Evolutionary conservation across 2,888 invertebrate species (phyloP), one percentile per base, ranked within the genome.

Genomic region (Latheticus oryzae): DNA sequence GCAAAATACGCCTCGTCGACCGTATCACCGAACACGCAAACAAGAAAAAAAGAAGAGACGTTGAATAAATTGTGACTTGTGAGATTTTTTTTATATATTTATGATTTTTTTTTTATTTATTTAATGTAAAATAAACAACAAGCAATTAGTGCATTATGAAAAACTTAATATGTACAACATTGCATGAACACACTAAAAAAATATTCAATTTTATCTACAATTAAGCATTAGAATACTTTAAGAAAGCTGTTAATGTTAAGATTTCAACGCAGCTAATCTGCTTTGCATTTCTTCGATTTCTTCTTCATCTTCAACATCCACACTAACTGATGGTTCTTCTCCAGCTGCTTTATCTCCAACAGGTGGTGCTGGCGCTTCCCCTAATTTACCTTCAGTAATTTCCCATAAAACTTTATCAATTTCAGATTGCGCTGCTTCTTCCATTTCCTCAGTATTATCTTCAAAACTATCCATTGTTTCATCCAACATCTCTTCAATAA

Each of bases 401-500:
- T 95, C 94, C 90, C 92, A 95, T 3, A 95, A 79, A 2, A 75
- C 78, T 67, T 78, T 78, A 63, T 79, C 79, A 35, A 79, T 90
- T 82, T 97, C 97, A 62, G 86, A 87, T 78, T 97, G 94, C 2
- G 95, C 97, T 67, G 93, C 95, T 70, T 97, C 97, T 73, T 99
- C 99, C 84, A 97, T 85, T 73, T 97, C 96, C 3, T 92, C 88
- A n/a, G n/a, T n/a, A 76, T 95, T 95, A 76, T 96, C 95, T 69
- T 96, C 95, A 62, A 97, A 86, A 2, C 86, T 84, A 60, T 97
- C 95, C 88, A 99, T 90, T 17, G 97, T 95, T 75, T 99, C 99
- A 64, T 98, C 97, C 28, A 99, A 81, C 97, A 99, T 97, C 80
- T 99, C 99, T 77, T 99, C 98, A 47, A 99, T 95, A 58, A 99